Evolutionary conservation across 2,888 invertebrate genomes (phyloP).

Genomic region (Thalpophila matura): DNA sequence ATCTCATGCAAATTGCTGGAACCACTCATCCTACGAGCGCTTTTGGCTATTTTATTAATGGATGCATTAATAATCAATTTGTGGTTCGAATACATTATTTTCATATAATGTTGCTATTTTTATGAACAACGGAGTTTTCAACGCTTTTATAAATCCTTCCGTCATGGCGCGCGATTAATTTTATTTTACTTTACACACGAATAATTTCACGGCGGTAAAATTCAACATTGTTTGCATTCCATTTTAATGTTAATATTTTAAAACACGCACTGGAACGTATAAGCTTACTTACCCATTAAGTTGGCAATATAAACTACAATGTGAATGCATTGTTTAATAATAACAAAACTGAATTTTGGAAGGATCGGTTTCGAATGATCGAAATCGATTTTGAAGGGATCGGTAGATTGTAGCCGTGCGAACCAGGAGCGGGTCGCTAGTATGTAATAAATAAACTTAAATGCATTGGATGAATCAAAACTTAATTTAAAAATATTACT

Average conservation of each 20-base stretch:
- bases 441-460: constrained; percentile 26
- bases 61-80: constrained; percentile 87
- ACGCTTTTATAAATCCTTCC: constrained; percentile 72
- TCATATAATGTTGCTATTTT: constrained; percentile 65
- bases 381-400: no score
- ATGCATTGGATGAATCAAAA: constrained; percentile 22
- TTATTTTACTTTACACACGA: constrained; percentile 55
- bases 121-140: constrained; percentile 63
- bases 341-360: constrained; percentile 23
- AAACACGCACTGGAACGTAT: constrained; percentile 46
- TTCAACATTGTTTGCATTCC: constrained; percentile 59
- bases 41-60: constrained; percentile 82
- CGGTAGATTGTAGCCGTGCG: no score
- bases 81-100: constrained; percentile 70
- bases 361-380: no score
- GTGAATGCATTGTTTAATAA: constrained; percentile 38
- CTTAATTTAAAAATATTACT: constrained; percentile 32
- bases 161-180: constrained; percentile 59
- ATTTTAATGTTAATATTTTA: constrained; percentile 61
- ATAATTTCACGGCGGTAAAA: constrained; percentile 61
- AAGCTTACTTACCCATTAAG: constrained; percentile 37
- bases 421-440: no score
- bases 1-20: constrained; percentile 80
- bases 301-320: constrained; percentile 29
- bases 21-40: constrained; percentile 56